Base-by-base conservation (phyloP, 1,140 invertebrate species). In the Leptoteleia sp. region DNA sequence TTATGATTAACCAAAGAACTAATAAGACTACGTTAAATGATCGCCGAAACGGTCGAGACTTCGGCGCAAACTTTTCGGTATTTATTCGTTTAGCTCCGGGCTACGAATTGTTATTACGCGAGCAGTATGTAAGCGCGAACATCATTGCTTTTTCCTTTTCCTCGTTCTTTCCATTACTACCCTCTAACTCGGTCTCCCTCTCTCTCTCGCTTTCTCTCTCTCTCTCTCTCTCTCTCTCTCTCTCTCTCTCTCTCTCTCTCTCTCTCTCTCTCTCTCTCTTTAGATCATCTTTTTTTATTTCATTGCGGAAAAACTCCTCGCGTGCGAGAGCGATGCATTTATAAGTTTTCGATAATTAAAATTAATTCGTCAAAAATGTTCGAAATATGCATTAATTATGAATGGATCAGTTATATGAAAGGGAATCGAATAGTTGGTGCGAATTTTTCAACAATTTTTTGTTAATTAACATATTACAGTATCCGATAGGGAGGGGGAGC, bases 1-100 rank as follows among this genome's bases (percentile, higher is more conserved):
- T 82, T 82, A 81, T 79, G 52, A 76, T 76, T 81, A 81, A 80
- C 79, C 80, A 83, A 73, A 80, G 68, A 81, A 83, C 77, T 78
- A 67, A 81, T 71, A 76, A 67, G 52, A 67, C 50, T 62, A 71
- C 73, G 42, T 57, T 38, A 6, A 16, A 40, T 52, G 47, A 48
- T 76, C 33, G 43, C 19, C 19, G 19, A 48, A 48, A 62, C n/a
- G 37, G 11, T 12, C 1, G 3, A 35, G 19, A 12, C 27, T 61
- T 31, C 15, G 27, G 31, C 22, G 59, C 12, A 48, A 40, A 62
- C 8, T 42, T 54, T 3, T 48, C 27, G 27, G 38, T 12, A 25
- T 35, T 62, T 38, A 43, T 43, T 67, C 45, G 33, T 31, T 50
- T 50, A 50, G 25, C 57, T 4, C 38, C 33, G 37, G 47, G 47